phyloP scores from a whole-genome alignment of 2,888 invertebrate genomes.

The Leucania comma region DNA sequence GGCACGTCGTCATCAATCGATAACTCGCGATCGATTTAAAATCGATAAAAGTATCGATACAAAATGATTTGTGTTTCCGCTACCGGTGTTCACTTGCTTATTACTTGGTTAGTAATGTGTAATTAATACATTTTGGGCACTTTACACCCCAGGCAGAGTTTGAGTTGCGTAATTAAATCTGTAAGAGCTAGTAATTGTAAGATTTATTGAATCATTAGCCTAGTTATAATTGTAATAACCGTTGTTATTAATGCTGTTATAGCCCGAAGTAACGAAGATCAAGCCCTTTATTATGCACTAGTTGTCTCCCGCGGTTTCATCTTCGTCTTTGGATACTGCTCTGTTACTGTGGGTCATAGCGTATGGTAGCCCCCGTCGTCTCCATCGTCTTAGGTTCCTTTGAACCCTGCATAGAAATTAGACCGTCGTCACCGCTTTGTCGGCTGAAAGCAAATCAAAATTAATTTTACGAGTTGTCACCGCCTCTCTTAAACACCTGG shows the following conservation, averaged over 20 bases:
- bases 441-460: too few relatives aligned
- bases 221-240: conserved; percentile 5
- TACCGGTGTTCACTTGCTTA: conserved; percentile 78
- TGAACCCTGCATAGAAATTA: too few relatives aligned
- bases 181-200: conserved; percentile 4
- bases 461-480: too few relatives aligned
- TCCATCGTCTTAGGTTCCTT: too few relatives aligned
- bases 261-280: not conserved
- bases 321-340: too few relatives aligned
- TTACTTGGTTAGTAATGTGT: conserved; percentile 61
- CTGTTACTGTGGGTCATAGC: too few relatives aligned
- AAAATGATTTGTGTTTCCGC: conserved; percentile 83
- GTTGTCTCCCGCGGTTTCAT: too few relatives aligned
- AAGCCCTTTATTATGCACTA: not conserved
- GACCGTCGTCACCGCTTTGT: too few relatives aligned
- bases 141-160: conserved; percentile 16
- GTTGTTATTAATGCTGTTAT: conserved; percentile 1
- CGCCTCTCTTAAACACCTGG: too few relatives aligned
- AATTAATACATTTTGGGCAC: conserved; percentile 45
- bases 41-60: conserved; percentile 68
- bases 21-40: conserved; percentile 42
- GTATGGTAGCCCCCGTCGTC: too few relatives aligned
- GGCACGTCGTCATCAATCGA: conserved; percentile 50
- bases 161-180: conserved; percentile 34
- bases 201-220: conserved; percentile 42